These are phyloP conservation scores for Sebastes diploproa DNA, from an alignment of 2,797 vertebrate genomes.

Conservation along the genomic window DNA sequence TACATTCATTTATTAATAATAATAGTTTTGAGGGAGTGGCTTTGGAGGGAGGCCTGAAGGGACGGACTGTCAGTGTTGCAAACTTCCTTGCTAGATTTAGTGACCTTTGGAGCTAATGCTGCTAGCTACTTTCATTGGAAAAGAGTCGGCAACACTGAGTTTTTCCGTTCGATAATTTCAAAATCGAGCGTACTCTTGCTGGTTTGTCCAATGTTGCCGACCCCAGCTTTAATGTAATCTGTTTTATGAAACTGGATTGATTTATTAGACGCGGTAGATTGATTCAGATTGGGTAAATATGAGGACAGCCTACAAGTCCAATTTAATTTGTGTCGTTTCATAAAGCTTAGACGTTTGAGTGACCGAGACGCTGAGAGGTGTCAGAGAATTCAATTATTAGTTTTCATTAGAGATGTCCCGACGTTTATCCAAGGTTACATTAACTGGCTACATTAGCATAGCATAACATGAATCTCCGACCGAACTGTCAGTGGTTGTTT, in stretches of 20 bases:
- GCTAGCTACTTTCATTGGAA: too few species aligned
- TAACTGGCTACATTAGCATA: neutral
- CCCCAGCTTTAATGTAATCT: neutral
- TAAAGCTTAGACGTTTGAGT: neutral
- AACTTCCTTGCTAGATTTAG: neutral
- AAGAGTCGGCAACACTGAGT: too few species aligned
- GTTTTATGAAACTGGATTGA: neutral
- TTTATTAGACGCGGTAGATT: neutral
- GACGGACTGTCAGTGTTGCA: neutral
- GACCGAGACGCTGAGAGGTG: neutral
- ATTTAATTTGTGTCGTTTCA: neutral
- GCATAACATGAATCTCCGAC: neutral
- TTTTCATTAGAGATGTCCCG: neutral
- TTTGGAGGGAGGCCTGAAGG: neutral
- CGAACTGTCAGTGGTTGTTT: neutral
- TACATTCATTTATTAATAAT: too few species aligned
- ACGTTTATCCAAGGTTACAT: neutral
- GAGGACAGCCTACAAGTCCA: neutral
- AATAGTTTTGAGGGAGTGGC: neutral
- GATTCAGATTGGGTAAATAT: neutral
- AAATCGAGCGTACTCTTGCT: neutral
- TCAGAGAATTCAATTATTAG: neutral
- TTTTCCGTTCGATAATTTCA: fast-evolving
- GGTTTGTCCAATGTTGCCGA: too few species aligned
- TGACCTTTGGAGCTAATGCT: neutral